These are phyloP conservation scores for Lipotes vexillifer DNA, from an alignment of 2,113 vertebrate species.

Conservation along the genomic window DNA sequence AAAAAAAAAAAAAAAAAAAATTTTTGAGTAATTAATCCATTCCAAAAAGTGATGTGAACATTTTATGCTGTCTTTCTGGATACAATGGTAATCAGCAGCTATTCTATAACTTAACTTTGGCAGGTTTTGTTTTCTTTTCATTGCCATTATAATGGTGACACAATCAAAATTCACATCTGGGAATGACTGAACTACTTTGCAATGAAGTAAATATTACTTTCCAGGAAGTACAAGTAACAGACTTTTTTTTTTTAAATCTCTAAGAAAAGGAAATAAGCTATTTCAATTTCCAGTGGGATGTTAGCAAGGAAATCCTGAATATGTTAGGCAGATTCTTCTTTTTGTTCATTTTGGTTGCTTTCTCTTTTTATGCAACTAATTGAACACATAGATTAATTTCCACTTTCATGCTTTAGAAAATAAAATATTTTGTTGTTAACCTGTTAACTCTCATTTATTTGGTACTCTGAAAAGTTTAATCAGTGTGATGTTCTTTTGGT, in stretches of 20 bases:
- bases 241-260: not conserved
- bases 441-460: not conserved
- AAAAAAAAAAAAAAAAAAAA: too few relatives aligned
- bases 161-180: not conserved
- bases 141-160: not conserved
- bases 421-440: not conserved
- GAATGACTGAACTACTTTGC: not conserved
- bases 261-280: not conserved
- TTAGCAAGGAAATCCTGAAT: not conserved
- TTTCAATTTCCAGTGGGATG: not conserved
- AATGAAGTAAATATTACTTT: not conserved
- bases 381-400: not conserved
- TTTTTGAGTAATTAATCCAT: not conserved
- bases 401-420: not conserved
- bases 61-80: not conserved
- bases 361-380: not conserved
- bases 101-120: not conserved
- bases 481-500: not conserved
- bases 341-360: not conserved
- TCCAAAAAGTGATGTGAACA: not conserved
- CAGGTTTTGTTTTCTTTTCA: not conserved
- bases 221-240: not conserved
- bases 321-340: not conserved
- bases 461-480: not conserved
- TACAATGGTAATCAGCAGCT: not conserved